phyloP scores from a whole-genome alignment of 2,113 vertebrate species.

The Echinops telfairi region DNA sequence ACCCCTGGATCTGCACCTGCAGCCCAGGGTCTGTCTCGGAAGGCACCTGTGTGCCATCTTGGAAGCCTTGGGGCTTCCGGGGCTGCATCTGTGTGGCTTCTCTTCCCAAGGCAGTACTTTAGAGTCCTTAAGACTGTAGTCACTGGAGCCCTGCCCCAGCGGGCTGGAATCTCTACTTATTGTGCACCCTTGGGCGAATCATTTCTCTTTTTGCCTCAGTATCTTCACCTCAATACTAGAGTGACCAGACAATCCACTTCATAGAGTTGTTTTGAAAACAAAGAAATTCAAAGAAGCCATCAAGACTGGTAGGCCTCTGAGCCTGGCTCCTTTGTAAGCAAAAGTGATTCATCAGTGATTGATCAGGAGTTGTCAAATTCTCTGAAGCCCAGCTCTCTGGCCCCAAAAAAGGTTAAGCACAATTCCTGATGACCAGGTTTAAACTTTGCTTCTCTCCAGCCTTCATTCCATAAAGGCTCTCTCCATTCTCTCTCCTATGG shows the following conservation, averaged over 20 bases:
- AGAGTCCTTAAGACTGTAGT: neutral
- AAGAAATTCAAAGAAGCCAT: neutral
- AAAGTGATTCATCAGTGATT: neutral
- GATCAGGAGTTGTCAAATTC: neutral
- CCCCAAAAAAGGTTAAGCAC: neutral
- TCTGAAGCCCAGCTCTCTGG: neutral
- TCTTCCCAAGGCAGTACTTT: too few species aligned
- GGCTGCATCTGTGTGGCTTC: neutral
- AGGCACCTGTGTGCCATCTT: neutral
- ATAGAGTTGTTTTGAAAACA: neutral
- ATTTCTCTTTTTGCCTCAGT: neutral
- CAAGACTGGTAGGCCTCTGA: neutral
- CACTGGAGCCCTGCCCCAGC: fast-evolving
- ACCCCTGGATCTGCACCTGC: neutral
- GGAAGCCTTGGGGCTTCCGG: neutral
- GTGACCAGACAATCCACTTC: neutral
- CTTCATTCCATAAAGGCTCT: neutral
- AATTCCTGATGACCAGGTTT: neutral
- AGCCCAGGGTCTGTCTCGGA: too few species aligned
- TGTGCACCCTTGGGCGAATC: neutral
- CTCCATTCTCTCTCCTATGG: neutral
- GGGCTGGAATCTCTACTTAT: too few species aligned
- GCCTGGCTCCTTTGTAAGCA: neutral
- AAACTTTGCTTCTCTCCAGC: neutral
- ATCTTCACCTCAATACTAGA: neutral